Conservation (phyloP, 2,797 vertebrate species). For the Crenichthys baileyi region DNA sequence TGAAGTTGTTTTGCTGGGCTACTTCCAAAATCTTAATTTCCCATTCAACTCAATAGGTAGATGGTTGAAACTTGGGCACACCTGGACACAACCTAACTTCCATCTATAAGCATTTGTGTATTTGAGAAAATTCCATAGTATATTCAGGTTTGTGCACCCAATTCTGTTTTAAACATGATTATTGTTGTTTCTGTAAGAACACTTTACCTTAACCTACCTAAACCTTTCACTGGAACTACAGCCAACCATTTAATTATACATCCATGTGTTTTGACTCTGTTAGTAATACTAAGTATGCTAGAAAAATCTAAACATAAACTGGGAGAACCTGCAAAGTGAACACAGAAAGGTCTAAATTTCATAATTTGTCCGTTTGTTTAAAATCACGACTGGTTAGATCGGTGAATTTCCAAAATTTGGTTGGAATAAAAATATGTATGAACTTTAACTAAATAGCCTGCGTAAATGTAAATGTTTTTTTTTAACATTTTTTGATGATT, state of each 20-base stretch:
- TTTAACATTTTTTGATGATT: background rate
- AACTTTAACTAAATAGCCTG: background rate
- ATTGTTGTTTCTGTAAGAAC: background rate
- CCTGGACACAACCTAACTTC: background rate
- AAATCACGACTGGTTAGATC: background rate
- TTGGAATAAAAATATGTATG: background rate
- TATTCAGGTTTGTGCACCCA: too few relatives aligned
- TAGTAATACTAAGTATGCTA: background rate
- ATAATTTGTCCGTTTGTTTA: too few relatives aligned
- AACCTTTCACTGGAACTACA: background rate
- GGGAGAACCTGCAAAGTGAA: background rate
- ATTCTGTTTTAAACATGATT: background rate
- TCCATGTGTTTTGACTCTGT: background rate
- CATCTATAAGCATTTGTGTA: background rate
- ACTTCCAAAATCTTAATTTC: background rate
- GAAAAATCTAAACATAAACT: background rate
- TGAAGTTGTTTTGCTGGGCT: background rate
- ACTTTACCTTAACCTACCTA: background rate
- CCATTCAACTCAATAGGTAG: background rate
- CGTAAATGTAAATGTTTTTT: too few relatives aligned
- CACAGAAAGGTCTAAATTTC: background rate
- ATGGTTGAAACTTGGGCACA: background rate
- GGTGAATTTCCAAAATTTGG: background rate
- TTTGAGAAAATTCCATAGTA: background rate
- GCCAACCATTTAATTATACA: background rate